Evolutionary conservation across 2,797 vertebrate species (phyloP), one percentile per base, ranked within the genome.

Genomic region (Remorina albescens): DNA sequence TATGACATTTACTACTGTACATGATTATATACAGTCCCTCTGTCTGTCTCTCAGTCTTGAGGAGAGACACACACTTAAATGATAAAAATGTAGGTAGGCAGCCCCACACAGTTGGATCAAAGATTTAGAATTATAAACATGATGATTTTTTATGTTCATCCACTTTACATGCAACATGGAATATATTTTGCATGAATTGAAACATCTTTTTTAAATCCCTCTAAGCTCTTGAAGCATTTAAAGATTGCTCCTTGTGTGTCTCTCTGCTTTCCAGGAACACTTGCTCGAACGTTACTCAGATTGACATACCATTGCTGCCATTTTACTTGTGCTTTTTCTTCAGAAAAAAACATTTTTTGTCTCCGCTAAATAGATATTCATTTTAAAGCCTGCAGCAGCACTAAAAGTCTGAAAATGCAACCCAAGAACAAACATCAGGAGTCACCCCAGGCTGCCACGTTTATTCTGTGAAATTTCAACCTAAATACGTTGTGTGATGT

Each of bases 111-210:
- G 13, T 30, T 30, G 41, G 18, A 56, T 60, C 16, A 51, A 19
- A 19, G 6, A 56, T 5, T 23, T 42, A 53, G 23, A 80, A 75
- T 73, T 11, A 51, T 67, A 58, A 64, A 37, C n/a, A 46, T 62
- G 25, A 10, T 64, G 42, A 34, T 56, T 79, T 64, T 46, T 59
- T 19, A 53, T 61, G 39, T 34, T 50, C 28, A 15, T 58, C 23
- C 26, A 65, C 51, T 63, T 58, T 39, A 34, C n/a, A 5, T 2
- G 25, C 39, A 50, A 53, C 12, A 11, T 44, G 21, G 8, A 28
- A 30, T 13, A 37, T 15, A 39, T 44, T 47, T 67, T 7, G 32
- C 25, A 59, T 71, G 49, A 28, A 21, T 2, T 32, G 46, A 51
- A 34, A 37, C 15, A 13, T 55, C 15, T 1, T 37, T 49, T 28